These are phyloP conservation scores for Zaprionus obscuricornis DNA, from an alignment of 2,888 invertebrate species.

Conservation along the genomic window DNA sequence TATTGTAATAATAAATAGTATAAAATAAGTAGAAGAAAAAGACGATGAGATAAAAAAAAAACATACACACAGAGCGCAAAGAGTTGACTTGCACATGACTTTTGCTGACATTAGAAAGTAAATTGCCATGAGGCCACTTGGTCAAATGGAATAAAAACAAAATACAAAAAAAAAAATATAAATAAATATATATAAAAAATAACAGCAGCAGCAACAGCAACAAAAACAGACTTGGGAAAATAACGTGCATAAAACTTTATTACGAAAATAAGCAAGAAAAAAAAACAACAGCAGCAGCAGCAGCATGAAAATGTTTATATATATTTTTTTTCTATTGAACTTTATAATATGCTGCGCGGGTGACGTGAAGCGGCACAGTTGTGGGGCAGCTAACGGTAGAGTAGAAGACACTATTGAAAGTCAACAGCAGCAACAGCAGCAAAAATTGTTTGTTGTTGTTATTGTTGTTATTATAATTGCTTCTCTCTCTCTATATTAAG, in stretches of 20 bases:
- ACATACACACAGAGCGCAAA: conserved; percentile 4
- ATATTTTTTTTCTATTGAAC: conserved; percentile 61
- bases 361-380: conserved; percentile 7
- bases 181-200: too few relatives aligned
- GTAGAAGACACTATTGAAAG: conserved; percentile 43
- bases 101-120: conserved; percentile 77
- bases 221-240: conserved; percentile 16
- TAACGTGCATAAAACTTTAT: conserved; percentile 67
- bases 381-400: too few relatives aligned
- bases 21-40: conserved; percentile 32
- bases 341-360: conserved; percentile 29
- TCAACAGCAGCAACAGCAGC: conserved; percentile 3
- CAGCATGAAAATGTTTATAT: conserved; percentile 52
- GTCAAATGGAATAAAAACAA: conserved; percentile 63
- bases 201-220: conserved; percentile 19
- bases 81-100: conserved; percentile 74
- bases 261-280: conserved; percentile 46
- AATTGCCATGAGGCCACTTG: conserved; percentile 77
- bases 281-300: conserved; percentile 24
- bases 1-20: conserved; percentile 2
- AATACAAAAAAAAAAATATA: too few relatives aligned
- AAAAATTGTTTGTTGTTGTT: conserved; percentile 10
- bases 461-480: too few relatives aligned
- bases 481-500: too few relatives aligned
- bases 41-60: conserved; percentile 16